phyloP scores from a whole-genome alignment of 1,140 invertebrate genomes.

The Lerema accius region DNA sequence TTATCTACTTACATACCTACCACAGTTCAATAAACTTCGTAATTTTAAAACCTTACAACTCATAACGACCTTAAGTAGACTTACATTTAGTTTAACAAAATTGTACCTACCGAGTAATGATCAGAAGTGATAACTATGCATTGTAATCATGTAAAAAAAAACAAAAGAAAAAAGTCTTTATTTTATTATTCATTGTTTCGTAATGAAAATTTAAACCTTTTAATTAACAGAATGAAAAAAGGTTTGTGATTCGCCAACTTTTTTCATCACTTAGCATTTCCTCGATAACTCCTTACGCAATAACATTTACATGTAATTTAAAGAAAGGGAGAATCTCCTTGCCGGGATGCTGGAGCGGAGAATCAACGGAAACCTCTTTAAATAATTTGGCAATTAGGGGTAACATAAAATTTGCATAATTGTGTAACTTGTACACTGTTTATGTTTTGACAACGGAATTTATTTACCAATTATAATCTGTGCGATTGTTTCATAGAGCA shows the following conservation, averaged over 20 bases:
- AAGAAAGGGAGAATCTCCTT: conserved; percentile 65
- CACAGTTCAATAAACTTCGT: too few species aligned
- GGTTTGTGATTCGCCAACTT: conserved; percentile 44
- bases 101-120: too few species aligned
- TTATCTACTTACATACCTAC: too few species aligned
- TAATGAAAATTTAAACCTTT: conserved; percentile 8
- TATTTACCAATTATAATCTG: conserved; percentile 49
- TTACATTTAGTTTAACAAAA: too few species aligned
- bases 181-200: background rate
- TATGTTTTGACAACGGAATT: conserved; percentile 74
- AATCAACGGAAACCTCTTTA: conserved; percentile 77
- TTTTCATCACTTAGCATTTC: conserved; percentile 58
- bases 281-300: conserved; percentile 67
- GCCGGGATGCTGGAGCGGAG: conserved; percentile 48
- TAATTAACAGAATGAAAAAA: conserved; percentile 34
- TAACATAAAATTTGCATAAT: conserved; percentile 81
- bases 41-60: too few species aligned
- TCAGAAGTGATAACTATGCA: too few species aligned
- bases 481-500: conserved; percentile 13
- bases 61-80: too few species aligned
- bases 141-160: too few species aligned
- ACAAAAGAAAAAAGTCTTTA: too few species aligned
- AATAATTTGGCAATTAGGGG: conserved; percentile 81
- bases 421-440: conserved; percentile 77
- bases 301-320: conserved; percentile 75